Base-by-base conservation (phyloP, 2,888 invertebrate species). In the Chloromyia formosa region DNA sequence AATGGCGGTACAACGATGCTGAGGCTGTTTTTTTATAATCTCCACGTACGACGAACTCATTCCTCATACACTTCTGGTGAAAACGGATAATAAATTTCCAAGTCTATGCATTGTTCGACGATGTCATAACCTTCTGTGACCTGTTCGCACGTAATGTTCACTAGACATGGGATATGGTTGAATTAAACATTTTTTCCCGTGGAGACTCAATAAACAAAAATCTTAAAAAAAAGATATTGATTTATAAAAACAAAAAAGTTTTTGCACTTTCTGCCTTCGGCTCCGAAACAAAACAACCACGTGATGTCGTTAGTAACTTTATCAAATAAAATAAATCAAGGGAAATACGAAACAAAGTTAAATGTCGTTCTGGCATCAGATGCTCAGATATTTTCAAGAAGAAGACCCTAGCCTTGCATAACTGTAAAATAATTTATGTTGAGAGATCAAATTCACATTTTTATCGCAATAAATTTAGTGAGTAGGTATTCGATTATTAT, bases 91-190 rank as follows among this genome's bases (percentile, higher is more conserved):
- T 77, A 77, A 77, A 77, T 77, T 71, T 74, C 60, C 60, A 60
- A 64, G 40, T 7, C 7, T 56, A 62, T 75, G 75, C 68, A 74
- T 75, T 76, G 75, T 75, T 75, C 74, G 68, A 73, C 64, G 74
- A 73, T 76, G 76, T 76, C 76, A 76, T 68, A 76, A 76, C 75
- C 76, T 71, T 56, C 73, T 76, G 76, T 73, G 75, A 60, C 53
- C 27, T 35, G 45, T 62, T 71, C 58, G 56, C 61, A 73, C 73
- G 76, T 76, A 75, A 75, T n/a, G 76, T 73, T 69, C 69, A 71
- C 72, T 35, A 35, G 74, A 76, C 73, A n/a, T n/a, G n/a, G n/a
- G n/a, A n/a, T n/a, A n/a, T n/a, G 27, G 75, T 54, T 61, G 74
- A 73, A 75, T 75, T 75, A 58, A 75, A 76, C 74, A 69, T 75